Evolutionary conservation across 2,888 invertebrate species (phyloP).

Genomic region (Ormyrus thymus): DNA sequence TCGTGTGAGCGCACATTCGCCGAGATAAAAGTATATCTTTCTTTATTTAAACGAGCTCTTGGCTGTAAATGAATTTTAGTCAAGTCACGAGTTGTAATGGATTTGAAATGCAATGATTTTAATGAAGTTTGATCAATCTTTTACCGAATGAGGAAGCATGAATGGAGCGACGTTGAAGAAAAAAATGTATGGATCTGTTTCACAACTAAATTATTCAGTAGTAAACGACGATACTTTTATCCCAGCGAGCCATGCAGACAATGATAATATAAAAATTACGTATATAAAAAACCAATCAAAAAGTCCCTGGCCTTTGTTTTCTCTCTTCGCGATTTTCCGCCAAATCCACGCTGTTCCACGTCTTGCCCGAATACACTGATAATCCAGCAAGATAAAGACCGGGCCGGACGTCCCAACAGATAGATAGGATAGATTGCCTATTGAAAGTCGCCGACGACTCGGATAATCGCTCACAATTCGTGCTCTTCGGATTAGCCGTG

Average conservation of each 20-base stretch:
- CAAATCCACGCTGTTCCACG: constrained; percentile 32
- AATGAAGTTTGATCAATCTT: no score
- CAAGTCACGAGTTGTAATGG: no score
- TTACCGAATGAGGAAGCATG: no score
- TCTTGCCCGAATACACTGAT: not conserved
- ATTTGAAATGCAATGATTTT: no score
- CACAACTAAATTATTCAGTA: no score
- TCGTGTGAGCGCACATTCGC: constrained; percentile 27
- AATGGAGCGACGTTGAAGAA: no score
- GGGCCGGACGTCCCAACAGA: constrained; percentile 3
- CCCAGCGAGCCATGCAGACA: constrained; percentile 23
- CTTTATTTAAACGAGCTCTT: not conserved
- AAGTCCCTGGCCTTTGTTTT: constrained; percentile 23
- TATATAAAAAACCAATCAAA: not conserved
- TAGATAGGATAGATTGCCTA: no score
- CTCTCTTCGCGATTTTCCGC: constrained; percentile 40
- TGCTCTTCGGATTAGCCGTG: constrained; percentile 13
- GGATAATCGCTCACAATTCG: not conserved
- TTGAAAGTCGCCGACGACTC: not conserved
- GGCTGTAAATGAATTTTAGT: no score
- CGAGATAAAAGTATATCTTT: constrained; percentile 51
- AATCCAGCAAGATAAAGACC: constrained; percentile 8
- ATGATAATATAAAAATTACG: no score
- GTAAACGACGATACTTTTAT: constrained; percentile 43
- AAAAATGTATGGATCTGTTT: no score